Percentiles rank a stretch among this genome's conserved stretches.
Evolutionary conservation across 2,113 vertebrate genomes (phyloP).

Genomic region (Oreochromis aureus): DNA sequence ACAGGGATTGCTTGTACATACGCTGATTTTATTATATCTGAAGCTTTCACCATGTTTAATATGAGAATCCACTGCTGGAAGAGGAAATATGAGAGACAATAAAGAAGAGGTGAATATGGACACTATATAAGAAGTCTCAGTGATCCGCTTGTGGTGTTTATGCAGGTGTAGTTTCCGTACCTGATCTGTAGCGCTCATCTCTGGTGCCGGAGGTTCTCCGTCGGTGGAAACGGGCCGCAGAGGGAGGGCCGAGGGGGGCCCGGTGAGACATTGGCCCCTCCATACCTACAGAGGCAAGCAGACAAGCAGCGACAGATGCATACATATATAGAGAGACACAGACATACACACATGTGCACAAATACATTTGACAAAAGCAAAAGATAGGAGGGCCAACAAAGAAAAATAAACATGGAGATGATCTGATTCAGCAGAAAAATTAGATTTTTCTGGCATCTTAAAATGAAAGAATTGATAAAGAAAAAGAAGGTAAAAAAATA

Average conservation of each 20-base stretch:
- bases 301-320: constrained; percentile 7
- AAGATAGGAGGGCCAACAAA: not conserved
- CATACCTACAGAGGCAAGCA: constrained; percentile 78
- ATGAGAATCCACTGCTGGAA: not conserved
- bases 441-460: constrained; percentile 35
- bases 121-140: not conserved
- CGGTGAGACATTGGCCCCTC: constrained; percentile 90
- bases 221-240: constrained; percentile 90
- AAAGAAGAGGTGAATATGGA: not conserved
- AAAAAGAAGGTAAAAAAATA: not conserved
- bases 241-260: constrained; percentile 87
- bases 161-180: constrained; percentile 48
- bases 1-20: not conserved
- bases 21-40: rapidly evolving
- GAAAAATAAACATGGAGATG: constrained; percentile 60
- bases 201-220: constrained; percentile 94
- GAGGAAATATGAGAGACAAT: not conserved
- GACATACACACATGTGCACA: not conserved
- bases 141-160: not conserved
- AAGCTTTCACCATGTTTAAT: not conserved
- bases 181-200: constrained; percentile 96
- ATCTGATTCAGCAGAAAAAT: constrained; percentile 45
- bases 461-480: constrained; percentile 10
- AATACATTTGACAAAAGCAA: constrained; percentile 19
- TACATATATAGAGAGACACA: not conserved